phyloP scores from a whole-genome alignment of 2,113 vertebrate genomes.

The Xenopus tropicalis region UCB_Xtro_10.0 CM004449.2:20448001-20448500 shows the following conservation, averaged over 20 bases:
- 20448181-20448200: neutral
- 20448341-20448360: neutral
- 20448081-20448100: too few relatives aligned
- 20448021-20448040: too few relatives aligned
- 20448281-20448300: slow-evolving; percentile 41
- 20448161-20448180: neutral
- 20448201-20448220: slow-evolving; percentile 26
- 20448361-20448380: neutral
- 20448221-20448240: slow-evolving; percentile 37
- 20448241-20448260: slow-evolving; percentile 32
- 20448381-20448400: neutral
- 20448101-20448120: neutral
- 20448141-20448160: neutral
- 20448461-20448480: too few relatives aligned
- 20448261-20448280: slow-evolving; percentile 34
- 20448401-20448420: neutral
- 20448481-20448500: too few relatives aligned
- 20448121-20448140: neutral
- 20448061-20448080: too few relatives aligned
- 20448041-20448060: too few relatives aligned
- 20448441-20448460: too few relatives aligned
- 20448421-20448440: neutral
- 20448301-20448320: slow-evolving; percentile 25
- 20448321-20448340: slow-evolving; percentile 16
- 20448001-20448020: too few relatives aligned